These are phyloP conservation scores for Zosterops pallidus DNA, from an alignment of 2,113 vertebrate species.

Conservation along the genomic window DNA sequence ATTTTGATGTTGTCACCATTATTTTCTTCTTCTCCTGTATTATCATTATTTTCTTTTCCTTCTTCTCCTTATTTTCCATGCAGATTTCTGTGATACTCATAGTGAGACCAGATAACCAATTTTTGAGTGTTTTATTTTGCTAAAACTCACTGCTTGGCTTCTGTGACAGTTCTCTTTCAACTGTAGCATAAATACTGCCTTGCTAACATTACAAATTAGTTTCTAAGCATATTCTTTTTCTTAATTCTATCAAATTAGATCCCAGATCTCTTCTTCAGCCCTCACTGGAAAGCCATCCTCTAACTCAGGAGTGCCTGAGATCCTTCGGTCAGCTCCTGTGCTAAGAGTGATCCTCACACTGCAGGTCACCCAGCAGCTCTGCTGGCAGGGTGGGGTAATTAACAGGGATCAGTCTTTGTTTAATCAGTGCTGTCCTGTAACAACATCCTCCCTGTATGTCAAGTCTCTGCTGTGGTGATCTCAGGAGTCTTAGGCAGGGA, in stretches of 20 bases:
- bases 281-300: background rate
- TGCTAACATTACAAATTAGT: background rate
- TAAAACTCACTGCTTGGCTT: background rate
- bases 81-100: background rate
- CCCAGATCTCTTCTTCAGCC: background rate
- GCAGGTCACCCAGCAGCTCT: background rate
- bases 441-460: background rate
- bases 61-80: background rate
- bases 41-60: background rate
- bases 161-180: background rate
- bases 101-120: background rate
- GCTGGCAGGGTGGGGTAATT: background rate
- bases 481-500: fast-evolving
- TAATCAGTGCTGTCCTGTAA: background rate
- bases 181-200: background rate
- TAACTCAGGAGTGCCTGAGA: background rate
- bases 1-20: background rate
- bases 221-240: background rate
- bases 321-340: background rate
- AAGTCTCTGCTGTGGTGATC: background rate
- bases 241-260: background rate
- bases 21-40: background rate
- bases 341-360: background rate
- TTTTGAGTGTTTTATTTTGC: background rate
- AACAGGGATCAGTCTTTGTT: background rate